Evolutionary conservation across 2,888 invertebrate species (phyloP).

Genomic region (Leptopilina syphax): DNA sequence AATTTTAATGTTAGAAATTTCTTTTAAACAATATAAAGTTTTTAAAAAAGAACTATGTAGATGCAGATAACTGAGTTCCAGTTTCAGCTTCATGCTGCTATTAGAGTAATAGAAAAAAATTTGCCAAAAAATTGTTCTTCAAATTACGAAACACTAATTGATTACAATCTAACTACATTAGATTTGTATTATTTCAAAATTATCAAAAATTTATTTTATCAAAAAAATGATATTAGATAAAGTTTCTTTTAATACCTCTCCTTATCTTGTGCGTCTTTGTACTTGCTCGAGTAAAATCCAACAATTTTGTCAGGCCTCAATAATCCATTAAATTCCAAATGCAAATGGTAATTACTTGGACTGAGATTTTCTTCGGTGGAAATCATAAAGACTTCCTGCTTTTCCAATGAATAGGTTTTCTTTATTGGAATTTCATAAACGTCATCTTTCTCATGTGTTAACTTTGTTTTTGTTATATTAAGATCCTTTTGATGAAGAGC

Average conservation of each 20-base stretch:
- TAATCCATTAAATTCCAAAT: conserved; percentile 79
- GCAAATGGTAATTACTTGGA: conserved; percentile 75
- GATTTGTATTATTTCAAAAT: no score
- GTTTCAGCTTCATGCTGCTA: no score
- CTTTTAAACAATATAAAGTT: no score
- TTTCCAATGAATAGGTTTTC: conserved; percentile 59
- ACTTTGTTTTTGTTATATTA: conserved; percentile 77
- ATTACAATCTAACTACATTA: no score
- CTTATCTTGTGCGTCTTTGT: conserved; percentile 72
- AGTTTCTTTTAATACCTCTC: conserved; percentile 65
- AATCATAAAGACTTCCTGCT: conserved; percentile 69
- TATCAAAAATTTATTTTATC: conserved; percentile 15
- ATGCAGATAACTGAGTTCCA: no score
- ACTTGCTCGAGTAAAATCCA: conserved; percentile 81
- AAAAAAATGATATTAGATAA: conserved; percentile 10
- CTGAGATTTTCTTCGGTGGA: conserved; percentile 62
- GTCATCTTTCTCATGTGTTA: conserved; percentile 65
- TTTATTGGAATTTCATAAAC: conserved; percentile 60
- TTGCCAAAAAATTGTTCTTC: no score
- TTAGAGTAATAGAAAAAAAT: no score
- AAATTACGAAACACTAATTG: no score
- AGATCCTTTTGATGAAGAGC: conserved; percentile 78
- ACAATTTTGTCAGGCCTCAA: conserved; percentile 79
- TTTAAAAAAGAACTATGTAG: no score
- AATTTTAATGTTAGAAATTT: no score